Evolutionary conservation across 2,113 vertebrate species (phyloP), one percentile per base, ranked within the genome.

Genomic region (Guaruba guarouba): DNA sequence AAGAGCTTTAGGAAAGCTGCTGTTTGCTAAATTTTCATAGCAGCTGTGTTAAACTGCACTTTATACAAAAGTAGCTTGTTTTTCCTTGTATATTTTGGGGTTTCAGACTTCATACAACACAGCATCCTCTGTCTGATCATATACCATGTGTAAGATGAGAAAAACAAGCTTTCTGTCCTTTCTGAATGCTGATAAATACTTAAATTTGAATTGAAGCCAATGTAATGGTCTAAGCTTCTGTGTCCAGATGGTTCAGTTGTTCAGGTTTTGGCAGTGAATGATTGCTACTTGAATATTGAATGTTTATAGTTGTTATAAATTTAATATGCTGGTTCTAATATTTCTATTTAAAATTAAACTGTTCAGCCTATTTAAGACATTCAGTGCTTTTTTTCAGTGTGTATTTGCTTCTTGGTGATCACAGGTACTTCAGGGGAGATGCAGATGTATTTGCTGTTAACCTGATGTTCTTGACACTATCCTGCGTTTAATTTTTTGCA

Each of bases 61-160:
- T 75, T 2, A 7, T 43, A 8, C 27, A n/a, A 57, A 82, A 82
- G 14, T 11, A 71, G 25, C 55, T 81, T 57, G 17, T 74, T 77
- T 43, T 41, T 84, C 17, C 11, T 13, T 15, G 23, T 16, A 1
- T 16, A 24, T 27, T 64, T 31, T 41, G 51, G 43, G 18, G 9
- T 52, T 80, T 86, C 77, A 48, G 64, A 2, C 16, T 52, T 27
- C 18, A 31, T 48, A 2, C 13, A 20, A 3, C 4, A 4, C 11
- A 1, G 10, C 1, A 0, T 51, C 52, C n/a, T 66, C 37, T 44
- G 1, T 10, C 41, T 28, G 13, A 14, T 74, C 11, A 4, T 0
- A 11, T 8, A 35, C 29, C 9, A 1, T 0, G 2, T 17, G 22
- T 35, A 9, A 70, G 18, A n/a, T 19, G 48, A 57, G 39, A 73